Percentiles rank a stretch among this genome's conserved stretches.
These are phyloP conservation scores for Leuciscus idus DNA, from an alignment of 2,113 vertebrate species.

Conservation along the genomic window DNA sequence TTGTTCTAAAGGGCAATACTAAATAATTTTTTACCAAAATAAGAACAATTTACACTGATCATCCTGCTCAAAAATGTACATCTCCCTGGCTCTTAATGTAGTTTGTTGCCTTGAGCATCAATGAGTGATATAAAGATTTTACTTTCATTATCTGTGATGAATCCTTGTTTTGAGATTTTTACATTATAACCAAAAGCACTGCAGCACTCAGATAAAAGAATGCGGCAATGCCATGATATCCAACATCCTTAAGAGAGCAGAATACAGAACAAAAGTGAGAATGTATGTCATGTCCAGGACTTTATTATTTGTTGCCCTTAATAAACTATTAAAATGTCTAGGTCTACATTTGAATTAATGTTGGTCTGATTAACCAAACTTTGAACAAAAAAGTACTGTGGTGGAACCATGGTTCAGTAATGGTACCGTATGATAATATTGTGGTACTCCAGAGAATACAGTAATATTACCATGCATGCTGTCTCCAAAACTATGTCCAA, in stretches of 20 bases:
- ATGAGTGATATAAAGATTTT: no score
- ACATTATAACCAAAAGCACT: constrained; percentile 64
- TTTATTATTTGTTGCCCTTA: background rate
- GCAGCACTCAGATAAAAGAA: constrained; percentile 83
- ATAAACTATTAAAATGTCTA: background rate
- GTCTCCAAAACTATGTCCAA: background rate
- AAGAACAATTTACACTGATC: no score
- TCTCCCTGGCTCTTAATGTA: no score
- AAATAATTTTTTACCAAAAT: no score
- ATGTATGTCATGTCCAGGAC: background rate
- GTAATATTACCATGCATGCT: background rate
- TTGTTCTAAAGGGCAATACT: background rate
- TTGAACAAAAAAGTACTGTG: background rate
- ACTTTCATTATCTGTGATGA: background rate
- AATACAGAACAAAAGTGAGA: background rate
- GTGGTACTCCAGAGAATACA: no score
- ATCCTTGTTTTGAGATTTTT: constrained; percentile 45
- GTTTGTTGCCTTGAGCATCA: no score
- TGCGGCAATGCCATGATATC: constrained; percentile 74
- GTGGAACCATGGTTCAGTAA: no score
- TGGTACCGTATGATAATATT: no score
- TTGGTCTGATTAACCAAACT: background rate
- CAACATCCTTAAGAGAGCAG: constrained; percentile 70
- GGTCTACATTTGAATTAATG: background rate
- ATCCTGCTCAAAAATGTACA: no score